Conservation (phyloP, 2,888 invertebrate species). For the Tineola bisselliella region DNA sequence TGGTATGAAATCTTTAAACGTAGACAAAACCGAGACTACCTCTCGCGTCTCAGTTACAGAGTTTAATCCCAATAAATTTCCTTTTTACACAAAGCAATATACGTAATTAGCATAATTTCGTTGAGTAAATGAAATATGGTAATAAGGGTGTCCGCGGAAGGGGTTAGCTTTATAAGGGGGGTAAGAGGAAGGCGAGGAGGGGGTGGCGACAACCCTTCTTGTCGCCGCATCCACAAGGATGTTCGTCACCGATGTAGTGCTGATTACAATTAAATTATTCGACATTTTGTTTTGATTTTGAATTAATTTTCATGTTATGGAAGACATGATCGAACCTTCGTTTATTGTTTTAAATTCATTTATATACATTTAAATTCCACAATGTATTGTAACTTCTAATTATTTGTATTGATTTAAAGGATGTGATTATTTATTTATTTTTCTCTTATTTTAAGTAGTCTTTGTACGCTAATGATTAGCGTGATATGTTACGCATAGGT, state of each 20-base stretch:
- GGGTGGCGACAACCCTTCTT: constrained; percentile 42
- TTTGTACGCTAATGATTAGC: no score
- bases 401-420: no score
- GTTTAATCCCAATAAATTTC: constrained; percentile 69
- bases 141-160: constrained; percentile 42
- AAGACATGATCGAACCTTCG: background rate
- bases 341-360: constrained; percentile 15
- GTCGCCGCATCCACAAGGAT: constrained; percentile 64
- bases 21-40: background rate
- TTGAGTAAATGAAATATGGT: constrained; percentile 70
- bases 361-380: no score
- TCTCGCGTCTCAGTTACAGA: constrained; percentile 17
- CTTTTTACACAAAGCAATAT: constrained; percentile 70
- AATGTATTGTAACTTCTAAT: no score
- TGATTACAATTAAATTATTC: constrained; percentile 66
- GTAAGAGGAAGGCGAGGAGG: constrained; percentile 31
- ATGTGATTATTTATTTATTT: no score
- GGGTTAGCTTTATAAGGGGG: constrained; percentile 43
- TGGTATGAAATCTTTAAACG: background rate
- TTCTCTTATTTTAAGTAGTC: no score
- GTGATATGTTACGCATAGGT: no score
- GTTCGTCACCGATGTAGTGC: constrained; percentile 64
- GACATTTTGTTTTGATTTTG: constrained; percentile 57
- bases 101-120: constrained; percentile 70
- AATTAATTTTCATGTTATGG: constrained; percentile 20